Evolutionary conservation across 1,140 invertebrate genomes (phyloP), one percentile per base, ranked within the genome.

Genomic region (Panagrolaimus sp.): DNA sequence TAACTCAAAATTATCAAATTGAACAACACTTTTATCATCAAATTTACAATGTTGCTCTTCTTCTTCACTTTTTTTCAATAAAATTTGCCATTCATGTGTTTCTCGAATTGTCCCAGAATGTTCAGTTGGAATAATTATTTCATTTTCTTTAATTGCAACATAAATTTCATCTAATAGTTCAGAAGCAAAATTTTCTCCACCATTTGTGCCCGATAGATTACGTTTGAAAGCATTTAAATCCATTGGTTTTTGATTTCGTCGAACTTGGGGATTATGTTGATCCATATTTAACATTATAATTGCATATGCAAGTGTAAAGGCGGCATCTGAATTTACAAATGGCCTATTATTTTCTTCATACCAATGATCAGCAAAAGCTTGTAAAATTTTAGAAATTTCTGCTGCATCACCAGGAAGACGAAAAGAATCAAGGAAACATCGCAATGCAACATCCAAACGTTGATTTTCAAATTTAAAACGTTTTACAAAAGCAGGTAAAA

Each of bases 241-340:
- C 80, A 82, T 82, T 3, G 77, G 76, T 21, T 71, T 67, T 58
- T 82, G 82, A 63, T 80, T 80, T 46, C 80, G 44, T 46, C 75
- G 69, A 1, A 72, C 80, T 71, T 82, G 79, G 72, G 92, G 88
- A 87, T 98, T 99, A 84, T 99, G 96, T 83, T 98, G 96, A 87
- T 99, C 96, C 62, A 96, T 93, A 84, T 99, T 99, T 28, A 99
- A 86, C 94, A 99, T 98, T 71, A 99, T 97, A 10, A 98, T 89
- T 48, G 94, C 95, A 85, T 99, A 99, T 0, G 95, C 91, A 55
- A 99, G 86, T 0, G 93, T 94, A 84, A 97, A 99, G 0, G 96
- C 95, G 1, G 93, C 92, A 86, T 98, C 96, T 1, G 90, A 90
- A 83, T 96, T 93, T 10, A 89, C 89, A 85, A 98, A 98, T 1